Conservation (phyloP, 1,140 invertebrate genomes). For the Callitettix versicolor region DNA sequence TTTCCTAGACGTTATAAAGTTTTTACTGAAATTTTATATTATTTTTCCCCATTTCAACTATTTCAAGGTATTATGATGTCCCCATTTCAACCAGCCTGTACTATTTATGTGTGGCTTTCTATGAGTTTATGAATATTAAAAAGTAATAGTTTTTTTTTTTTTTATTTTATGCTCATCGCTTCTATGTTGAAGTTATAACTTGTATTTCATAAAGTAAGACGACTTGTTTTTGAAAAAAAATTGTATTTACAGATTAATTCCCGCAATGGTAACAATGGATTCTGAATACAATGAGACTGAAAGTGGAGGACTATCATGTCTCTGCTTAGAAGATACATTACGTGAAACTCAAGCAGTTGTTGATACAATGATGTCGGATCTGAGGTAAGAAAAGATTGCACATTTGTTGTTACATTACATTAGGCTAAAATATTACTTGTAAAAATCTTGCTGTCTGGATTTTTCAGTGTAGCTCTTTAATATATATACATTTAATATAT, state of each 20-base stretch:
- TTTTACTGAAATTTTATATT: too few species aligned
- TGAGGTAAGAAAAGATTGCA: slow-evolving; percentile 36
- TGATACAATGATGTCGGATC: slow-evolving; percentile 40
- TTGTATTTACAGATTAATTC: slow-evolving; percentile 20
- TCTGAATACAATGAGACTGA: slow-evolving; percentile 14
- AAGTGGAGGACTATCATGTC: slow-evolving; percentile 23
- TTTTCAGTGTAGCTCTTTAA: slow-evolving; percentile 5
- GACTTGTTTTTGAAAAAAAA: slow-evolving; percentile 4
- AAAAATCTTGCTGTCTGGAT: neutral
- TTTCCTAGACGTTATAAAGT: too few species aligned
- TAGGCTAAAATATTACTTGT: neutral
- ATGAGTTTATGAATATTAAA: too few species aligned
- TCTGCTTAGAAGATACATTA: slow-evolving; percentile 41
- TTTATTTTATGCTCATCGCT: neutral
- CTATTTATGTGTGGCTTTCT: too few species aligned
- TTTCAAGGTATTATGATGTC: too few species aligned
- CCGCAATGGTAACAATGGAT: slow-evolving; percentile 18
- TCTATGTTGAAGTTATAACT: neutral
- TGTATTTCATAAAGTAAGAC: neutral
- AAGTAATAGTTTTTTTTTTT: too few species aligned
- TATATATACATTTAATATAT: neutral
- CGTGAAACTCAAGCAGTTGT: slow-evolving; percentile 38
- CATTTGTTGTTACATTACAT: neutral
- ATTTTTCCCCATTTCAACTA: too few species aligned
- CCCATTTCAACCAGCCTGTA: too few species aligned